These are phyloP conservation scores for Drosophila kanekoi DNA, from an alignment of 2,888 invertebrate species.

Conservation along the genomic window DNA sequence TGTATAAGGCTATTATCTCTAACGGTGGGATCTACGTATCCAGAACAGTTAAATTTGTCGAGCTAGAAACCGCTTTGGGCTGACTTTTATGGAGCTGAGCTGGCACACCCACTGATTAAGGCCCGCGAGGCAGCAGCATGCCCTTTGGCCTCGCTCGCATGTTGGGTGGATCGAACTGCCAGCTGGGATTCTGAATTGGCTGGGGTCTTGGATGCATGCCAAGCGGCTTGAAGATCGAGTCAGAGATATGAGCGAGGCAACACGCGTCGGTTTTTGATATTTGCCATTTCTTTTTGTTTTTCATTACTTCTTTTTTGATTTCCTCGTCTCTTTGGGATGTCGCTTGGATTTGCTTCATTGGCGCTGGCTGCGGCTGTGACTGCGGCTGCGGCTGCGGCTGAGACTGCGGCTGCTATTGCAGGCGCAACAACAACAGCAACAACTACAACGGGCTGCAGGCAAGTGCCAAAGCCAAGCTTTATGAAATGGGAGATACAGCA, in stretches of 20 bases:
- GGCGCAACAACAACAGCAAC: slow-evolving; percentile 6
- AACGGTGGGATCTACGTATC: background rate
- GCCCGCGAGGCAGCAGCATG: slow-evolving; percentile 21
- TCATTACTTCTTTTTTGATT: slow-evolving; percentile 23
- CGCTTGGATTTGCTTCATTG: slow-evolving; percentile 49
- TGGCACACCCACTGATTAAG: slow-evolving; percentile 57
- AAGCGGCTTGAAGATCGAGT: slow-evolving; percentile 67
- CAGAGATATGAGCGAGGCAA: slow-evolving; percentile 64
- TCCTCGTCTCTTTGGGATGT: slow-evolving; percentile 29
- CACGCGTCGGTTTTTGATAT: slow-evolving; percentile 64
- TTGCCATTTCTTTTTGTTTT: slow-evolving; percentile 9
- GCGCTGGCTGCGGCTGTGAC: slow-evolving; percentile 27
- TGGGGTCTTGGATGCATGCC: slow-evolving; percentile 31
- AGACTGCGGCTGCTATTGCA: slow-evolving; percentile 19
- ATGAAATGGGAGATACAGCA: slow-evolving; percentile 44
- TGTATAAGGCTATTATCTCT: background rate
- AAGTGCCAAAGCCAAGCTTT: slow-evolving; percentile 56
- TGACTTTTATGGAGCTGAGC: slow-evolving; percentile 24
- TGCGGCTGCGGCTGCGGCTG: slow-evolving; percentile 9
- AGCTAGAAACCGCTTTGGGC: too few species aligned
- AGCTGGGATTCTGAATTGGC: slow-evolving; percentile 5
- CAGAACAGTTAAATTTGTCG: background rate
- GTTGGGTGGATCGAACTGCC: slow-evolving; percentile 25
- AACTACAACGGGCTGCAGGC: slow-evolving; percentile 39
- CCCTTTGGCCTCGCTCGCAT: slow-evolving; percentile 23